A percentile compares a stretch with the other conserved stretches of the same genome.
Evolutionary conservation across 2,113 vertebrate species (phyloP).

Genomic region (Gallinago undulata): DNA sequence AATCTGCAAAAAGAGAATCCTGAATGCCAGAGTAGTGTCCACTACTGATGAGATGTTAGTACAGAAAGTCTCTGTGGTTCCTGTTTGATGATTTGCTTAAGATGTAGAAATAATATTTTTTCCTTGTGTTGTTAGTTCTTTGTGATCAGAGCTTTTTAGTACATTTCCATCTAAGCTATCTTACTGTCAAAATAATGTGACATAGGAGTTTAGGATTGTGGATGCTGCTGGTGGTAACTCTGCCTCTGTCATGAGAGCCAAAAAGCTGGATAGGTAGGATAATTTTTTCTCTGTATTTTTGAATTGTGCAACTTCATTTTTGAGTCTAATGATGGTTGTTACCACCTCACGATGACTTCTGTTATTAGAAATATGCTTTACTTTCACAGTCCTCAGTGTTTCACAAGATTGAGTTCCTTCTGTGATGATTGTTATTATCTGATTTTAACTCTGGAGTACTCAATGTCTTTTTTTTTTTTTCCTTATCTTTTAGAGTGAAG

Average conservation of each 20-base stretch:
- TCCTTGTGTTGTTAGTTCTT: not conserved
- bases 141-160: not conserved
- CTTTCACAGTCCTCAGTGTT: not conserved
- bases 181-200: not conserved
- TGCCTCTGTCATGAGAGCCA: not conserved
- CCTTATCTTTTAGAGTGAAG: conserved; percentile 72
- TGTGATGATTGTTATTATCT: not conserved
- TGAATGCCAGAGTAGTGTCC: not conserved
- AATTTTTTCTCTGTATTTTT: not conserved
- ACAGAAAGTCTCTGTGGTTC: not conserved
- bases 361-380: not conserved
- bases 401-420: not conserved
- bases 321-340: not conserved
- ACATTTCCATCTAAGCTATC: not conserved
- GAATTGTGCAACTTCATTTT: not conserved
- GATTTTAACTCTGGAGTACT: not conserved
- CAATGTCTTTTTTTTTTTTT: conserved; percentile 12
- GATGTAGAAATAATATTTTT: not conserved
- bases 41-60: not conserved
- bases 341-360: not conserved
- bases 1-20: not conserved
- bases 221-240: not conserved
- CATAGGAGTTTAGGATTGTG: not conserved
- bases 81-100: not conserved
- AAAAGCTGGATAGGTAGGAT: not conserved